Conservation (phyloP, 1,140 invertebrate species). For the Acromyrmex echinatior region DNA sequence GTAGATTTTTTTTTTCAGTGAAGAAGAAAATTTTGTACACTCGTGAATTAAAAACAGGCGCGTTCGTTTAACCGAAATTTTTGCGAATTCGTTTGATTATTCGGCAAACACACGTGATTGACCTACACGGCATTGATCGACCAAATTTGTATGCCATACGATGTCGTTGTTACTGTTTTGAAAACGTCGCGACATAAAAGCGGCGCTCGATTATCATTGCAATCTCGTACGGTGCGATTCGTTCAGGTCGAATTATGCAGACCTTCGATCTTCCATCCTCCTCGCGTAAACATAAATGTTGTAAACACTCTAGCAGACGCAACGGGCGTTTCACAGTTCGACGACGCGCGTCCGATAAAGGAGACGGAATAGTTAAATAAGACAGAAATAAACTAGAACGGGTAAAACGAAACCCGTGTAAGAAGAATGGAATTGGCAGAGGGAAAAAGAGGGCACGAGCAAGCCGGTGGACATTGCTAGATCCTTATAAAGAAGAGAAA, state of each 20-base stretch:
- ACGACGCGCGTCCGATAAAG: not conserved
- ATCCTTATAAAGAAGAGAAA: slow-evolving; percentile 74
- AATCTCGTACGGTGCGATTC: slow-evolving; percentile 7
- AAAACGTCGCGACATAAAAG: slow-evolving; percentile 42
- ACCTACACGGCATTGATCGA: not conserved
- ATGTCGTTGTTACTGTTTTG: slow-evolving; percentile 66
- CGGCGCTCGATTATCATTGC: slow-evolving; percentile 38
- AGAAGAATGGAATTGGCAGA: slow-evolving; percentile 23
- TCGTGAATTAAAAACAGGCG: not conserved
- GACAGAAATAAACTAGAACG: slow-evolving; percentile 44
- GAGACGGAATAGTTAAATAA: slow-evolving; percentile 9
- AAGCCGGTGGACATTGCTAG: slow-evolving; percentile 63
- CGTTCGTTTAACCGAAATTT: not conserved
- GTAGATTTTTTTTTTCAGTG: too few relatives aligned
- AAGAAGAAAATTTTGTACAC: not conserved
- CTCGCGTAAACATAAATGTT: slow-evolving; percentile 15
- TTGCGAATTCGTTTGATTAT: slow-evolving; percentile 4
- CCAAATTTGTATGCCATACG: slow-evolving; percentile 41
- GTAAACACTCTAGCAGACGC: not conserved
- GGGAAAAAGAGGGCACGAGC: slow-evolving; percentile 35
- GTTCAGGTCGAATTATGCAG: slow-evolving; percentile 8
- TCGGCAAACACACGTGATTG: slow-evolving; percentile 4
- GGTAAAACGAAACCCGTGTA: slow-evolving; percentile 23
- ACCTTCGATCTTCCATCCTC: not conserved
- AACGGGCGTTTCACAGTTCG: not conserved